Evolutionary conservation across 1,140 invertebrate species (phyloP).

Genomic region (Brachionus rubens): DNA sequence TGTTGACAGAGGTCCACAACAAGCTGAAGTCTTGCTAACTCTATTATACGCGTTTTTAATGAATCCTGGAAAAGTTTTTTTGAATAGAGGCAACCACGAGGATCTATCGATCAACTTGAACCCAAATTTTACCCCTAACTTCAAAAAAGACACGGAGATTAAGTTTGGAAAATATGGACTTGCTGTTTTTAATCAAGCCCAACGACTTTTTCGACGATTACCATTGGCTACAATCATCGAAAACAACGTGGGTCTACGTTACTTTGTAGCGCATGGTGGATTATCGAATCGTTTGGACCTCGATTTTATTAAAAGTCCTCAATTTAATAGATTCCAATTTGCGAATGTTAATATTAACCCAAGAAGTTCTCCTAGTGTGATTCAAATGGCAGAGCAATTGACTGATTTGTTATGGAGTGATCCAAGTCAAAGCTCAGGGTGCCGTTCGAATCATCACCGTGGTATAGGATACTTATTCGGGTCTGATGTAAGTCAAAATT

Average conservation of each 20-base stretch:
- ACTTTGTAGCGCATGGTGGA: slow-evolving; percentile 33
- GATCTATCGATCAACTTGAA: slow-evolving; percentile 11
- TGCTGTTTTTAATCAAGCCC: background rate
- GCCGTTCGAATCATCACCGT: background rate
- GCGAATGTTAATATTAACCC: background rate
- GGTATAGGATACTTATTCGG: slow-evolving; percentile 17
- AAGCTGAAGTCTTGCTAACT: slow-evolving; percentile 1
- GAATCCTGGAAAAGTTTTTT: slow-evolving; percentile 8
- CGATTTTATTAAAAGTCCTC: background rate
- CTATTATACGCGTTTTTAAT: slow-evolving; percentile 38
- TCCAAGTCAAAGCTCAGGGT: background rate
- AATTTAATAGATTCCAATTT: slow-evolving; percentile 15
- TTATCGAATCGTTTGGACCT: slow-evolving; percentile 18
- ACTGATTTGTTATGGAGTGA: slow-evolving; percentile 31
- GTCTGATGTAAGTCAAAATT: background rate
- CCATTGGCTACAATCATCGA: slow-evolving; percentile 13
- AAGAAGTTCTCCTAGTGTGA: background rate
- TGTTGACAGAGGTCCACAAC: slow-evolving; percentile 28
- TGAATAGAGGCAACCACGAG: slow-evolving; percentile 46
- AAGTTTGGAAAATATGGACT: background rate
- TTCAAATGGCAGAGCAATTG: background rate
- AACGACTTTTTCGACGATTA: background rate
- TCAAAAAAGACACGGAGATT: background rate
- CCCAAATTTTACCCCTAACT: background rate
- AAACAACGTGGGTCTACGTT: background rate